phyloP scores from a whole-genome alignment of 2,113 vertebrate species.

The Sander lucioperca region DNA sequence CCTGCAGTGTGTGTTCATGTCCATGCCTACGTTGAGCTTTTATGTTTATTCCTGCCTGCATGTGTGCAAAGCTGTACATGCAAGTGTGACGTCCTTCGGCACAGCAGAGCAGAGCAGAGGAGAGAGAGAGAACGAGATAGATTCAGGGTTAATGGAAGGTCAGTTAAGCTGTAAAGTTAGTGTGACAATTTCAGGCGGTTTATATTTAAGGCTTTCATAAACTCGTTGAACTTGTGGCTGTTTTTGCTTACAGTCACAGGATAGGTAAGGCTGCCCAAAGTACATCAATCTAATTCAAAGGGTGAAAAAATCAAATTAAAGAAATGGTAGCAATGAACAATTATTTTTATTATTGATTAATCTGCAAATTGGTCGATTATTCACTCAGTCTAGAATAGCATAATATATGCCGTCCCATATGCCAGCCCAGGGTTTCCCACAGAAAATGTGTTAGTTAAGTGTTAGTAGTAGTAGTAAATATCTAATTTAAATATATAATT shows the following conservation, averaged over 20 bases:
- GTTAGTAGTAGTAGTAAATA: too few relatives aligned
- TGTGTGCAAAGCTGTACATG: background rate
- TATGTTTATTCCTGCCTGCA: background rate
- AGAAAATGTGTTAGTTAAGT: too few relatives aligned
- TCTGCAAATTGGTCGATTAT: background rate
- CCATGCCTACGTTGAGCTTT: background rate
- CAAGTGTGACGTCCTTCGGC: conserved; percentile 3
- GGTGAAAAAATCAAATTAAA: background rate
- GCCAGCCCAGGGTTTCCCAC: too few relatives aligned
- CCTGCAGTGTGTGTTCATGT: conserved; percentile 3
- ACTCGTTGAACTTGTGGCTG: background rate
- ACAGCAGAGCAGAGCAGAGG: background rate
- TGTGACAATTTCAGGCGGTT: background rate
- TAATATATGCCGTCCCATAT: too few relatives aligned
- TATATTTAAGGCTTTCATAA: conserved; percentile 12
- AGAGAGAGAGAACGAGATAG: background rate
- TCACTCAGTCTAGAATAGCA: background rate
- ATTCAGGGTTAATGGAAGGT: conserved; percentile 30
- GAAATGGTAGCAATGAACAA: background rate
- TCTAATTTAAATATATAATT: too few relatives aligned
- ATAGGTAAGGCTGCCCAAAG: background rate
- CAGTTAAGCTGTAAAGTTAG: conserved; percentile 1
- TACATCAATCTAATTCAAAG: background rate
- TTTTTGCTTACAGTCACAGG: background rate
- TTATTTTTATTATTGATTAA: background rate